Evolutionary conservation across 2,113 vertebrate genomes (phyloP), one percentile per base, ranked within the genome.

Genomic region (Trichomycterus rosablanca): DNA sequence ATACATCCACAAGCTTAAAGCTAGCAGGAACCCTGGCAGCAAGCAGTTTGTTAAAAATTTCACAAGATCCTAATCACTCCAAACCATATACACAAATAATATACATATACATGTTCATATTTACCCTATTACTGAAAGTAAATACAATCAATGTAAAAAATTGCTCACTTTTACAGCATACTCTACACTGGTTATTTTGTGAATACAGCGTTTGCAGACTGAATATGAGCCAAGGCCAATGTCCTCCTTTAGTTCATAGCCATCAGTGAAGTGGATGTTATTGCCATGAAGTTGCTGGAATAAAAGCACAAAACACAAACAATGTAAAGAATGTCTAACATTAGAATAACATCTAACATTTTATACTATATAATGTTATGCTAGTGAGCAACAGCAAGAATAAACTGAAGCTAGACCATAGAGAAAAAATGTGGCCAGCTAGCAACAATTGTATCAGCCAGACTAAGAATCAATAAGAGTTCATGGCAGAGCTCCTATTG

Each of bases 221-320:
- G 90, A 93, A 32, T 89, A 90, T 23, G 87, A 87, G 1, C 93
- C 90, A 61, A 90, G 81, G 24, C 89, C 89, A 6, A 95, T 83
- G 72, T 97, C 95, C 70, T 97, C 95, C 72, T 90, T 94, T 70
- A 95, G 76, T 74, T 97, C 93, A 0, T 97, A 98, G 63, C 91
- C 88, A 1, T 97, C 94, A 6, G 80, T 84, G 72, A 98, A 98
- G 73, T 88, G 88, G 76, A 93, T 74, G 56, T 84, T 93, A 81
- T 92, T 93, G 32, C 91, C 90, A 6, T 93, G 90, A 43, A 97
- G 70, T 77, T 95, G 93, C 95, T 98, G 48, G 65, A 70, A 66
- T 8, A 44, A 61, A 10, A 50, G 4, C 23, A 9, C 18, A 53
- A 22, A 42, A 46, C 7, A 8, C 3, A 3, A 14, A 19, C 1